These are phyloP conservation scores for Cerastis rubricosa DNA, from an alignment of 2,888 invertebrate genomes.

Conservation along the genomic window DNA sequence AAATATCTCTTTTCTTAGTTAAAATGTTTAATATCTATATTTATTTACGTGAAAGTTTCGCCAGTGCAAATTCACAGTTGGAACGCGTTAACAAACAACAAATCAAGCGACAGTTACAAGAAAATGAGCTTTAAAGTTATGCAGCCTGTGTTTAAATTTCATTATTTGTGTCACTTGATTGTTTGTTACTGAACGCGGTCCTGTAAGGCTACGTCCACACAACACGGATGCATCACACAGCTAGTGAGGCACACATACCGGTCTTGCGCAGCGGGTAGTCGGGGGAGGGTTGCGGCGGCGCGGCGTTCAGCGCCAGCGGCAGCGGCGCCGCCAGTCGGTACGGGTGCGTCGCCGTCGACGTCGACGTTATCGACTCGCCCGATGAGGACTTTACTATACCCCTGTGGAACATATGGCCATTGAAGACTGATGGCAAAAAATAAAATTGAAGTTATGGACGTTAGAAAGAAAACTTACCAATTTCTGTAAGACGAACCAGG, in stretches of 20 bases:
- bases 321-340: constrained; percentile 93
- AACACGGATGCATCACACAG: constrained; percentile 55
- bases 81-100: not conserved
- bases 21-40: not conserved
- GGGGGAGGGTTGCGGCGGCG: constrained; percentile 81
- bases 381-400: constrained; percentile 92
- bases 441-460: not conserved
- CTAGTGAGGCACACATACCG: constrained; percentile 91
- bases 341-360: constrained; percentile 92
- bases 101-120: not conserved
- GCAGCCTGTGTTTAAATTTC: not conserved
- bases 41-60: not conserved
- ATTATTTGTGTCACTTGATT: not conserved
- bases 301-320: constrained; percentile 81
- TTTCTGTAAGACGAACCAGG: constrained; percentile 94
- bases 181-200: not conserved
- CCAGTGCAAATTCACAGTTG: not conserved
- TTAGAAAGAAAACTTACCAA: constrained; percentile 90
- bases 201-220: constrained; percentile 29
- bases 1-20: not conserved
- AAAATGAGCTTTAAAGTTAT: not conserved
- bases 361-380: constrained; percentile 91
- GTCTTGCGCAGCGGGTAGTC: constrained; percentile 99
- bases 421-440: accelerated
- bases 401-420: constrained; percentile 75